Evolutionary conservation across 2,888 invertebrate species (phyloP).

Genomic region (Bugula neritina): DNA sequence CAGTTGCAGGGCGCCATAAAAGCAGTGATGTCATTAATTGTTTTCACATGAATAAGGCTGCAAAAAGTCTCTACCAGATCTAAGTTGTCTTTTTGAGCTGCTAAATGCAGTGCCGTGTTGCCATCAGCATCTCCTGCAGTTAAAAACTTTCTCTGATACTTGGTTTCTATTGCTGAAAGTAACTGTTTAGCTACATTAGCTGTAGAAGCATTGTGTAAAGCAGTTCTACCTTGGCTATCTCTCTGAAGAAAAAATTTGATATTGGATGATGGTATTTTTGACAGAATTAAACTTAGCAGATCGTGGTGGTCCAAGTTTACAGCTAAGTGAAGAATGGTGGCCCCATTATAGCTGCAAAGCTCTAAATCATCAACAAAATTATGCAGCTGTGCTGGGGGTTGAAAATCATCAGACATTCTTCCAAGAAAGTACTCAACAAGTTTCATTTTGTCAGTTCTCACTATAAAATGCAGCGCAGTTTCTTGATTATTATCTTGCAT

Average conservation of each 20-base stretch:
- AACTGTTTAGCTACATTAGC: neutral
- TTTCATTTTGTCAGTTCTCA: neutral
- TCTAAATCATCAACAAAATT: too few species aligned
- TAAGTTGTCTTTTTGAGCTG: neutral
- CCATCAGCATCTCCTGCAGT: neutral
- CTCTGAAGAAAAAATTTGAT: neutral
- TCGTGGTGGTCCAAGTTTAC: too few species aligned
- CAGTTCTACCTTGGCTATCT: neutral
- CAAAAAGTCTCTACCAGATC: neutral
- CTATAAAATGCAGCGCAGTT: neutral
- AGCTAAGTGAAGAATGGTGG: too few species aligned
- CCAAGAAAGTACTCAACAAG: neutral
- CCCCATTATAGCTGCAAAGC: too few species aligned
- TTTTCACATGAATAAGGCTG: neutral
- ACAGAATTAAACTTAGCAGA: neutral
- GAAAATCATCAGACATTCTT: neutral
- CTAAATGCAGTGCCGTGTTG: neutral
- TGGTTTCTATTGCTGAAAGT: neutral
- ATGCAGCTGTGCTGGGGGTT: too few species aligned
- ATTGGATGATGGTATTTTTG: neutral
- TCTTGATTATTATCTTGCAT: neutral
- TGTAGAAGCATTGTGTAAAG: neutral
- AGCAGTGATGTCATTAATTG: neutral
- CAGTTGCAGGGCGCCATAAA: too few species aligned
- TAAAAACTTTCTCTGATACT: neutral